Base-by-base conservation (phyloP, 2,113 vertebrate genomes). In the Pelecanoides urinatrix region DNA sequence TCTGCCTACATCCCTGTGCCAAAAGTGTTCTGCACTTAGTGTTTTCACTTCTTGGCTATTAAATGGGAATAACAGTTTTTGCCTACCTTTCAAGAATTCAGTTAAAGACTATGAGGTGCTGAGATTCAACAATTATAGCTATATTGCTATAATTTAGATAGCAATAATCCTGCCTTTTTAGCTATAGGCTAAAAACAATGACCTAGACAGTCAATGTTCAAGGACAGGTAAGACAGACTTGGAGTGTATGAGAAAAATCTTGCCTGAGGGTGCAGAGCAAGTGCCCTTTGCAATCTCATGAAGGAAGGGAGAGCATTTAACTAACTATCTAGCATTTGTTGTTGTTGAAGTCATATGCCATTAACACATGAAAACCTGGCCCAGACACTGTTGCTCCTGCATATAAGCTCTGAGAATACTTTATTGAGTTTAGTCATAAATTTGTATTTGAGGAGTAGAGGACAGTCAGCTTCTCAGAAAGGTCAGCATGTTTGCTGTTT, bases 361-460 rank as follows among this genome's bases (percentile, higher is more conserved):
- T 9, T 17, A 77, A 67, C 12, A 47, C 29, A 14, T 11, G n/a
- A 63, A 89, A 71, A 89, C 59, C 63, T 77, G 38, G 30, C 68
- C 62, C 50, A 79, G 45, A 36, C 44, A 7, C 20, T 34, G 66
- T 1, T 90, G 25, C 32, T 72, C 59, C 79, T 65, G 49, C 65
- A 50, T 10, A 15, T 22, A 27, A 83, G 27, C 45, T 73, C 68
- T 70, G 63, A 84, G 65, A 84, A 67, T 14, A 65, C 16, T 96
- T 97, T 96, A 94, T 84, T 95, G 68, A 88, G 30, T 62, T 73
- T 30, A 53, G 45, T 70, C 55, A 79, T 90, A 65, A 50, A 13
- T 11, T 22, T 66, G 53, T 49, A 18, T 47, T 42, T 77, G 68
- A 56, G 36, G 34, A 58, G 40, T 1, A 79, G 75, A 66, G 65